Base-by-base conservation (phyloP, 1,140 invertebrate genomes). In the Tetramorium parvispinum region DNA sequence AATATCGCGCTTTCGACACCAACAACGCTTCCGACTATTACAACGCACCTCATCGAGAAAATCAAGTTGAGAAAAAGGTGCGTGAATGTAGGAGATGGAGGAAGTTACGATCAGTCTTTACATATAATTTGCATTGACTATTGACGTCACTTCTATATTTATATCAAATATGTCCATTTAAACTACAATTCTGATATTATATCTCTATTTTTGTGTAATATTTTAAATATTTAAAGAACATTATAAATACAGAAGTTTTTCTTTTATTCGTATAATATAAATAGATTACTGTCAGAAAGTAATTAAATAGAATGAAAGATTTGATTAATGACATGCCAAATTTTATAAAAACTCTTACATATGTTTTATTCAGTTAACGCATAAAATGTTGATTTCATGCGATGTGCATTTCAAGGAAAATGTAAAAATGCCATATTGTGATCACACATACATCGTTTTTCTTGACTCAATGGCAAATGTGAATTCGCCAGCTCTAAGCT, bases 1-100 rank as follows among this genome's bases (percentile, higher is more conserved):
- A 93, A 92, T 92, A 92, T 87, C 85, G 81, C 83, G 81, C 57
- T 91, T 91, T 87, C 92, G 91, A 61, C 78, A 89, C 78, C 85
- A 66, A 59, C 83, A 79, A 70, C 76, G 75, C 49, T 77, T 71
- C 75, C 83, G 63, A 89, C 78, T 63, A 63, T 53, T 78, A 55
- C 46, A 55, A 71, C 24, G 32, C 32, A 32, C 32, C 65, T 83
- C 46, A 46, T 51, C 87, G 66, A 63, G 53, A 37, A 68, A 78
- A 82, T 21, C 18, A 59, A 77, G 46, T n/a, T 4, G 27, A 66
- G 27, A 27, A 43, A 85, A 55, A 78, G 81, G 55, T 16, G 63
- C 32, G 61, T 10, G 49, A 65, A 59, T 18, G 40, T 21, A 83
- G 18, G 16, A 81, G 32, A 37, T 37, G 6, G 21, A 11, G n/a